A percentile compares a stretch with the other conserved stretches of the same genome.
Evolutionary conservation across 2,797 vertebrate genomes (phyloP).

Genomic region (Gambusia yucatana): DNA sequence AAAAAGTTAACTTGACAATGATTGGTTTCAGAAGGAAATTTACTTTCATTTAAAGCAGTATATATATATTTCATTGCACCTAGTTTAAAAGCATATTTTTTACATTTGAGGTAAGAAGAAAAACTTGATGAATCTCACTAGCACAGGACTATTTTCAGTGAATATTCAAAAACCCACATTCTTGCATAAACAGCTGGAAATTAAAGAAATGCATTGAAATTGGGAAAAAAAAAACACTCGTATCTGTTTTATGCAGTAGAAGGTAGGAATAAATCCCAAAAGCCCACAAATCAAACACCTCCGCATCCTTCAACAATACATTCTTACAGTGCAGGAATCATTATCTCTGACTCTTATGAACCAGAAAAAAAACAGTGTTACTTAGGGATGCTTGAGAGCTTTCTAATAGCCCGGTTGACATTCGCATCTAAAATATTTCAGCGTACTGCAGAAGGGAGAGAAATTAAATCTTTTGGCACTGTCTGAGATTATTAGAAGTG

Average conservation of each 20-base stretch:
- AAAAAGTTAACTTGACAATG: neutral
- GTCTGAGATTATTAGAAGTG: neutral
- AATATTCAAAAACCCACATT: neutral
- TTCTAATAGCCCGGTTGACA: constrained; percentile 12
- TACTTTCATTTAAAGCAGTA: neutral
- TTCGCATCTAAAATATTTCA: constrained; percentile 11
- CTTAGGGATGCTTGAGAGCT: constrained; percentile 17
- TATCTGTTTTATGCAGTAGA: constrained; percentile 8
- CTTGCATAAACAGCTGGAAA: neutral
- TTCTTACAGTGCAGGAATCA: constrained; percentile 15
- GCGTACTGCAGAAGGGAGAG: neutral
- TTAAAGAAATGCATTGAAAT: neutral
- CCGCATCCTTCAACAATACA: constrained; percentile 15
- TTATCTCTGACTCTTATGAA: constrained; percentile 18
- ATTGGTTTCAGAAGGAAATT: neutral
- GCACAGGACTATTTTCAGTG: neutral
- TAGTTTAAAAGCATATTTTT: neutral
- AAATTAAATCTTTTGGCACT: neutral
- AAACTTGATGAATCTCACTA: neutral
- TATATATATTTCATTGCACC: neutral
- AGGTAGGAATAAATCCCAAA: constrained; percentile 19
- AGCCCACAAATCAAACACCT: constrained; percentile 27
- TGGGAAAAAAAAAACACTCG: neutral
- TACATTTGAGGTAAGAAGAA: neutral
- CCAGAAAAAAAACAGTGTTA: constrained; percentile 13